These are phyloP conservation scores for Rhinogobius similis DNA, from an alignment of 2,113 vertebrate genomes.

Conservation along the genomic window DNA sequence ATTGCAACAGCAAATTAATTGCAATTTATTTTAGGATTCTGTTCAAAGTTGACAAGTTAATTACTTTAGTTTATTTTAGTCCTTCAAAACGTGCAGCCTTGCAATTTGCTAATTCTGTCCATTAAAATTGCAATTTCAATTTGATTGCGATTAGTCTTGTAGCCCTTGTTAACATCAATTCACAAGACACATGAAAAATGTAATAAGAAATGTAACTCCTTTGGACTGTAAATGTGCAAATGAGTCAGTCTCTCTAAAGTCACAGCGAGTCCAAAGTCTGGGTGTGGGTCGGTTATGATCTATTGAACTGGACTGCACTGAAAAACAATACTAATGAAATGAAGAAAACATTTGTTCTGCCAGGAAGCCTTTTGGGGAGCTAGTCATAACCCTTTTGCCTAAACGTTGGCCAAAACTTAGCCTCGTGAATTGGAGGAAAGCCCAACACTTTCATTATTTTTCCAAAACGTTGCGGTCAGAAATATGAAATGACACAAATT, in stretches of 20 bases:
- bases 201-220: not conserved
- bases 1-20: no score
- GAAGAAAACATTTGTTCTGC: constrained; percentile 56
- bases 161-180: no score
- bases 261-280: constrained; percentile 17
- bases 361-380: constrained; percentile 49
- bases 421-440: constrained; percentile 43
- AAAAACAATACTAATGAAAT: constrained; percentile 13
- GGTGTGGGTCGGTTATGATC: constrained; percentile 54
- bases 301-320: constrained; percentile 47
- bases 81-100: no score
- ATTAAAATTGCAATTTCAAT: no score
- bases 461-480: constrained; percentile 41
- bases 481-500: not conserved
- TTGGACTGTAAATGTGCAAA: constrained; percentile 11
- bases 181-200: not conserved
- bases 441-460: constrained; percentile 43
- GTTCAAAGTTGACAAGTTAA: no score
- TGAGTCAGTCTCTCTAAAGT: constrained; percentile 40
- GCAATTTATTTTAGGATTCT: no score
- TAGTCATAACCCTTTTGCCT: constrained; percentile 27
- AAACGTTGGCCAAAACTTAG: constrained; percentile 50
- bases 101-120: no score
- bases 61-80: no score
- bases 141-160: no score